Evolutionary conservation across 2,797 vertebrate genomes (phyloP).

Genomic region (Onychomys arenicola): DNA sequence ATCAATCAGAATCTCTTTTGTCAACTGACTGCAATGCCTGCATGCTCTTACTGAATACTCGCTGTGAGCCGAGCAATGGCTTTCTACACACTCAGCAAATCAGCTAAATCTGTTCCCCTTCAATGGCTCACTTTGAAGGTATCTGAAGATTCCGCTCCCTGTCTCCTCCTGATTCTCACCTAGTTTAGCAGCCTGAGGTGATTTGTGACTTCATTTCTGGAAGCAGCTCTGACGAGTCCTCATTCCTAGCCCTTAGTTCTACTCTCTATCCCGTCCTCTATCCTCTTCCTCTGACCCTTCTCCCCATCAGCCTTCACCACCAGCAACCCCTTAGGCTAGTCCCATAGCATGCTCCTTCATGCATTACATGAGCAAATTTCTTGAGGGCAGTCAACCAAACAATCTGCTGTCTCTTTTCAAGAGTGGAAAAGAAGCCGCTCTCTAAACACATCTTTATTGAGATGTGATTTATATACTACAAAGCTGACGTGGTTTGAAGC

Average conservation of each 20-base stretch:
- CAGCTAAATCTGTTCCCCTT: neutral
- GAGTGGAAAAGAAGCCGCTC: slow-evolving; percentile 13
- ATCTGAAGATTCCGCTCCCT: neutral
- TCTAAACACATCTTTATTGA: slow-evolving; percentile 16
- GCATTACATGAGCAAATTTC: neutral
- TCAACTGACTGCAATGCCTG: neutral
- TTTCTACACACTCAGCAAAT: neutral
- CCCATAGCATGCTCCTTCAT: neutral
- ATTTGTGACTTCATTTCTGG: slow-evolving; percentile 27
- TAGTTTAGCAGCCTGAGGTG: neutral
- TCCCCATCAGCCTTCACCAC: slow-evolving; percentile 21
- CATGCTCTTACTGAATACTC: neutral
- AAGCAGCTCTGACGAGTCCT: neutral
- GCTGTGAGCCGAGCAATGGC: neutral
- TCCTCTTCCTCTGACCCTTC: neutral
- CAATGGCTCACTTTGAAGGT: neutral
- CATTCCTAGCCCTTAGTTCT: neutral
- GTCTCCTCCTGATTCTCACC: neutral
- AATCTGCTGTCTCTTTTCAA: slow-evolving; percentile 42
- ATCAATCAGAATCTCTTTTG: neutral
- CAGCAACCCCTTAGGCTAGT: neutral
- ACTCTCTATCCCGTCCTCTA: neutral
- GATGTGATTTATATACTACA: neutral
- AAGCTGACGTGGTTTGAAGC: neutral
- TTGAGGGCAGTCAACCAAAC: slow-evolving; percentile 30